Percentiles rank a stretch among this genome's conserved stretches.
These are phyloP conservation scores for Syncerus caffer DNA, from an alignment of 2,797 vertebrate genomes.

Conservation along the genomic window DNA sequence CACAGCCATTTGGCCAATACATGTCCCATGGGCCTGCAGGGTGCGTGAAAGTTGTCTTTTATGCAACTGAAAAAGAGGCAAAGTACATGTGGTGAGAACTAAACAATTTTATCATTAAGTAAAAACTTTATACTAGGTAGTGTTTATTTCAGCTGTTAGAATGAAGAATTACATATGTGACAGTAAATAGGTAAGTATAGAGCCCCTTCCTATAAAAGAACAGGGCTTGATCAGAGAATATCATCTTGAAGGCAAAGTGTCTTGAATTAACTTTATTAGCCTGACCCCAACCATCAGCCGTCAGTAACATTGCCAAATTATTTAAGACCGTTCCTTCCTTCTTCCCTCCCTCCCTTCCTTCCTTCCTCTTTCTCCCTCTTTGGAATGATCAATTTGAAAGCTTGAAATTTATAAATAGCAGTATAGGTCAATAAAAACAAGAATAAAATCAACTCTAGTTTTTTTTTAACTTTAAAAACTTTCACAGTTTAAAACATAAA, in stretches of 20 bases:
- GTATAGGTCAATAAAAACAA: background rate
- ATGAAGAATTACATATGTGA: background rate
- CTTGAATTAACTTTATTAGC: background rate
- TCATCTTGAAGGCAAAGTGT: background rate
- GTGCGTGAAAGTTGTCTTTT: background rate
- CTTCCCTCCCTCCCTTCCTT: too few species aligned
- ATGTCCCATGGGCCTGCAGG: background rate
- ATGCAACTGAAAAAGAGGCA: background rate
- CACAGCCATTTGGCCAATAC: background rate
- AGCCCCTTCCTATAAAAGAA: background rate
- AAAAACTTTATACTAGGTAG: too few species aligned
- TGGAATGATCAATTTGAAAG: background rate
- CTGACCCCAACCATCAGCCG: background rate
- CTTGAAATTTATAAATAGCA: background rate
- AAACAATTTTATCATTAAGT: background rate
- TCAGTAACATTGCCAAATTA: background rate
- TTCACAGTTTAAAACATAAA: background rate
- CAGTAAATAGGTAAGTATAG: background rate
- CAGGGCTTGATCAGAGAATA: background rate
- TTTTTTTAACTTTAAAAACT: background rate
- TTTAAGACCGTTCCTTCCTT: background rate
- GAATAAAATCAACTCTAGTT: background rate
- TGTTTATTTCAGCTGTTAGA: background rate
- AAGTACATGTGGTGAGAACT: background rate
- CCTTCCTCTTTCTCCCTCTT: background rate